Percentiles rank a stretch among this genome's conserved stretches.
Conservation (phyloP, 2,113 vertebrate species). For the Ictidomys tridecemlineatus region DNA sequence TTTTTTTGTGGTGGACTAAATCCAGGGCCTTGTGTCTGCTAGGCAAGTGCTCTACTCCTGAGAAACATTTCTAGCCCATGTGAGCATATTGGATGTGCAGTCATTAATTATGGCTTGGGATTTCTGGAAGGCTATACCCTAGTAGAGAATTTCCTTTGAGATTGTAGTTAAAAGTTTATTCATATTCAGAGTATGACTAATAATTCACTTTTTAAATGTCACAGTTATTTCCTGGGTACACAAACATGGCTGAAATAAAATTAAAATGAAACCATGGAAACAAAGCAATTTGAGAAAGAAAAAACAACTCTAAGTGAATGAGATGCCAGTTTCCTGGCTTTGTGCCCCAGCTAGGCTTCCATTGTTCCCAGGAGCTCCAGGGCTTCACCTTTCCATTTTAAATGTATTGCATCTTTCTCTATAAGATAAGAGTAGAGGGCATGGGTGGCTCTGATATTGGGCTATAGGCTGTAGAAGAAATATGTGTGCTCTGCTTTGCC, state of each 20-base stretch:
- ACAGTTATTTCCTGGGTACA: background rate
- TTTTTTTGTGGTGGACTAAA: too few species aligned
- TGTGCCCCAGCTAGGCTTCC: background rate
- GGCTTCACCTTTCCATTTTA: background rate
- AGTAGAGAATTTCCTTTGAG: background rate
- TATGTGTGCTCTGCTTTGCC: background rate
- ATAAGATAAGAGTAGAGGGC: background rate
- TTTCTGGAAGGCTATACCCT: background rate
- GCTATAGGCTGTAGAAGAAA: background rate
- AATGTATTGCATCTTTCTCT: background rate
- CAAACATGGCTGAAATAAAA: background rate
- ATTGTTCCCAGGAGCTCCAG: background rate
- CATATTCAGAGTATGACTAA: background rate
- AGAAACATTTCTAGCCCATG: too few species aligned
- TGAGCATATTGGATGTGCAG: background rate
- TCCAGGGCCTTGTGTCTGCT: too few species aligned
- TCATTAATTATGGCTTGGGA: background rate
- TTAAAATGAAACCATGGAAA: conserved; percentile 25
- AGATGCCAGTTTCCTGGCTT: background rate
- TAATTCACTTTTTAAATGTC: background rate
- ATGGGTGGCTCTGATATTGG: background rate
- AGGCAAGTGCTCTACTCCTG: background rate
- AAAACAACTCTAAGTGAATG: background rate
- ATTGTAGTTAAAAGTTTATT: background rate
- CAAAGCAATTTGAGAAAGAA: background rate